Evolutionary conservation across 2,113 vertebrate genomes (phyloP).

Genomic region (Rhadina sibilatrix): DNA sequence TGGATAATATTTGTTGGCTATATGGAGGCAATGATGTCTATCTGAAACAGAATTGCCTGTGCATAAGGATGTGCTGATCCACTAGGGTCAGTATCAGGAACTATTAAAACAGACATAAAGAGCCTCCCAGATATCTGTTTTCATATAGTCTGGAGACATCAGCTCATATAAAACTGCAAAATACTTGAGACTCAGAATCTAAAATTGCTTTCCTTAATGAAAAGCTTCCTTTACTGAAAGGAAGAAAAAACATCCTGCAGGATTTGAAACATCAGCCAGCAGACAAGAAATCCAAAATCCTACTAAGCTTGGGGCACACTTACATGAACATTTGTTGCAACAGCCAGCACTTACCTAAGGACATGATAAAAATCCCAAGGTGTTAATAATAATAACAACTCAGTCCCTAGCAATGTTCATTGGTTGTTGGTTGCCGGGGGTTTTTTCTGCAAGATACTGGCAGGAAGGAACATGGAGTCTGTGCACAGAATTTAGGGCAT

Average conservation of each 20-base stretch:
- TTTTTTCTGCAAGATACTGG: background rate
- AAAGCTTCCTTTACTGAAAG: background rate
- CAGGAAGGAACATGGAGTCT: background rate
- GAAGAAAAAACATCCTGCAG: background rate
- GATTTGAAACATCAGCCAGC: background rate
- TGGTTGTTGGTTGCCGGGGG: background rate
- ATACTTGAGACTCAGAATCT: background rate
- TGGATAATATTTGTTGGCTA: background rate
- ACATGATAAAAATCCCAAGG: background rate
- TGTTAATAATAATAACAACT: background rate
- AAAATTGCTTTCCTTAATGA: slow-evolving; percentile 33
- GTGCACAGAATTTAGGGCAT: background rate
- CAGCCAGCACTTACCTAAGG: background rate
- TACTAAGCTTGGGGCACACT: background rate
- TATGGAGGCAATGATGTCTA: background rate
- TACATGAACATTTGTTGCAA: background rate
- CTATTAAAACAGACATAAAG: background rate
- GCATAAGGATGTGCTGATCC: background rate
- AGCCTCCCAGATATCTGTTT: background rate
- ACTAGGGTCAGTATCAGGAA: background rate
- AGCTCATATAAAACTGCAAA: background rate
- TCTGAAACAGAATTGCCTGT: background rate
- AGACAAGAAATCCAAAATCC: background rate
- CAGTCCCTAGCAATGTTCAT: background rate
- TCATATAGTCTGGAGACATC: background rate